A percentile compares a stretch with the other conserved stretches of the same genome.
phyloP scores from a whole-genome alignment of 2,113 vertebrate species.

The Garra rufa region DNA sequence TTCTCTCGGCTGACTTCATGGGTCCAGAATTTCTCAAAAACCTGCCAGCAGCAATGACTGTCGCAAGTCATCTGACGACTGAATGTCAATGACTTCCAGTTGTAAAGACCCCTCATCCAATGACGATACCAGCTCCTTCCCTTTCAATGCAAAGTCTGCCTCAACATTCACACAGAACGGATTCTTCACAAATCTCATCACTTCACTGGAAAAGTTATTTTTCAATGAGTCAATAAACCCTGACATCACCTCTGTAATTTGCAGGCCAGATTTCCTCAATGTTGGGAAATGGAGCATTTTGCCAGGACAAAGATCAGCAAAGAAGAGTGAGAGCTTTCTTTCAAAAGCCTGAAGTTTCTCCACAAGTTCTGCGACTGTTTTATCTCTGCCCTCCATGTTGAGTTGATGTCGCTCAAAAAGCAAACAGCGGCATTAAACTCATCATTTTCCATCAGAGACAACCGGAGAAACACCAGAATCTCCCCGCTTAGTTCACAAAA shows the following conservation, averaged over 20 bases:
- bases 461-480: neutral
- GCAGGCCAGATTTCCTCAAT: neutral
- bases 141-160: too few species aligned
- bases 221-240: neutral
- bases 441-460: too few species aligned
- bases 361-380: neutral
- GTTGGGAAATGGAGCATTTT: neutral
- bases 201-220: slow-evolving; percentile 12
- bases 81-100: too few species aligned
- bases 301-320: neutral
- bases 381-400: neutral
- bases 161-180: too few species aligned
- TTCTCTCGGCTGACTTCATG: too few species aligned
- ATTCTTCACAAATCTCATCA: slow-evolving; percentile 37
- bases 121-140: too few species aligned
- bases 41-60: too few species aligned
- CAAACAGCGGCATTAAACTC: neutral
- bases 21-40: too few species aligned
- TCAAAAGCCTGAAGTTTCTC: neutral
- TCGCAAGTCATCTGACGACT: too few species aligned
- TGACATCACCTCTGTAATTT: neutral
- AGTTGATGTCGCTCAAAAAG: neutral
- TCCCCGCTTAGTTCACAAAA: neutral
- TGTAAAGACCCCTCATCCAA: too few species aligned
- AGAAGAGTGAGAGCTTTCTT: neutral